Conservation (phyloP, 2,888 invertebrate genomes). For the Mechanitis mazaeus region DNA sequence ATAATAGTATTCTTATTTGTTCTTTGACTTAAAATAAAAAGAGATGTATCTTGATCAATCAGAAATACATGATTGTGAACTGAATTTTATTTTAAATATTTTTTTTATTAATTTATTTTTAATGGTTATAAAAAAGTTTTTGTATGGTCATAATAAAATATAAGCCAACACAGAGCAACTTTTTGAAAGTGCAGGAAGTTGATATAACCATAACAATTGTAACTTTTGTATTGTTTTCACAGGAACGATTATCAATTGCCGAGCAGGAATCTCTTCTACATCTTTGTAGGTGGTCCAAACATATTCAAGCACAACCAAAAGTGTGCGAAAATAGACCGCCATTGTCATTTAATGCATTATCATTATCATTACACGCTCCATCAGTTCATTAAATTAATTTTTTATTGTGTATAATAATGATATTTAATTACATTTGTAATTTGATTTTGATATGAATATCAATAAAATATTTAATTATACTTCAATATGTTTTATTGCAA, state of each 20-base stretch:
- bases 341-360: conserved; percentile 50
- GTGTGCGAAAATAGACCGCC: conserved; percentile 64
- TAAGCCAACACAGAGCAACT: too few relatives aligned
- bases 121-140: too few relatives aligned
- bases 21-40: too few relatives aligned
- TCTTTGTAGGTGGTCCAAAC: conserved; percentile 86
- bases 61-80: too few relatives aligned
- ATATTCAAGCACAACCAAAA: conserved; percentile 81
- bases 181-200: too few relatives aligned
- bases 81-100: too few relatives aligned
- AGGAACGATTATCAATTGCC: conserved; percentile 79
- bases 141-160: too few relatives aligned
- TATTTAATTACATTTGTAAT: conserved; percentile 15
- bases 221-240: conserved; percentile 41
- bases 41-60: too few relatives aligned
- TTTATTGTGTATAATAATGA: conserved; percentile 27
- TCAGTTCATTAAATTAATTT: conserved; percentile 52
- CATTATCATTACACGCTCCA: conserved; percentile 54
- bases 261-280: conserved; percentile 83
- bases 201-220: too few relatives aligned
- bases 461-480: conserved; percentile 10
- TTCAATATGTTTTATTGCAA: conserved; percentile 13
- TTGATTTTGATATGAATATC: conserved; percentile 5
- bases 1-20: too few relatives aligned
- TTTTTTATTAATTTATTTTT: too few relatives aligned